Conservation (phyloP, 2,113 vertebrate species). For the Festucalex cinctus region DNA sequence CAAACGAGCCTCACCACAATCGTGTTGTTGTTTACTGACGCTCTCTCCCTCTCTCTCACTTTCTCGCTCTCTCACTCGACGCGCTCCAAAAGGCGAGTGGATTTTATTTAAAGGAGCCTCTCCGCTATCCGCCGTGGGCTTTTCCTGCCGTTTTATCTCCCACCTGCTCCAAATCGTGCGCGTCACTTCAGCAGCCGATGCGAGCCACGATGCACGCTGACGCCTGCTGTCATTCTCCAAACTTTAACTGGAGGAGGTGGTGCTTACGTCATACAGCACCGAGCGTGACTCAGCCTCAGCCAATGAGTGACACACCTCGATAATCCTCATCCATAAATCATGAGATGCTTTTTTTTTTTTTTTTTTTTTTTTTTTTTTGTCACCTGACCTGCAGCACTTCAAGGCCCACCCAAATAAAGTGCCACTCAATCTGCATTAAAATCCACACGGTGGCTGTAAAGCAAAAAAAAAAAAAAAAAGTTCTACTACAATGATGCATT, state of each 20-base stretch:
- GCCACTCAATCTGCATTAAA: too few relatives aligned
- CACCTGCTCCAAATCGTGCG: background rate
- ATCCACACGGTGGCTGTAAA: too few relatives aligned
- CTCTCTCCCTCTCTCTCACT: slow-evolving; percentile 2
- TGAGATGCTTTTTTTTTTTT: background rate
- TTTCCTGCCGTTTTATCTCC: slow-evolving; percentile 60
- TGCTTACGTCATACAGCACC: slow-evolving; percentile 19
- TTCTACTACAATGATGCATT: too few relatives aligned
- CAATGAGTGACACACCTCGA: slow-evolving; percentile 20
- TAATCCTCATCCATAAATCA: slow-evolving; percentile 10
- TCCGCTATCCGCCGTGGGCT: slow-evolving; percentile 53
- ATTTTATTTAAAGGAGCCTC: slow-evolving; percentile 55
- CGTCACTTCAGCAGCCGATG: background rate
- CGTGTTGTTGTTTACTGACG: slow-evolving; percentile 59
- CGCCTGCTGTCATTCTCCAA: slow-evolving; percentile 3
- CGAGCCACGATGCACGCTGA: background rate
- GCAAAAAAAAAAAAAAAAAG: too few relatives aligned
- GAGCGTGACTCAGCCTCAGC: slow-evolving; percentile 44
- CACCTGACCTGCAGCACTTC: too few relatives aligned
- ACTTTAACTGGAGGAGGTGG: slow-evolving; percentile 14
- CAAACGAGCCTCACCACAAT: slow-evolving; percentile 8
- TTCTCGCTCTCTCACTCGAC: slow-evolving; percentile 15
- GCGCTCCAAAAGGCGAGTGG: slow-evolving; percentile 37
- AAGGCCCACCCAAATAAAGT: too few relatives aligned
- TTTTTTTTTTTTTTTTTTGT: too few relatives aligned